phyloP scores from a whole-genome alignment of 2,888 invertebrate species.

The Tinea pellionella region DNA sequence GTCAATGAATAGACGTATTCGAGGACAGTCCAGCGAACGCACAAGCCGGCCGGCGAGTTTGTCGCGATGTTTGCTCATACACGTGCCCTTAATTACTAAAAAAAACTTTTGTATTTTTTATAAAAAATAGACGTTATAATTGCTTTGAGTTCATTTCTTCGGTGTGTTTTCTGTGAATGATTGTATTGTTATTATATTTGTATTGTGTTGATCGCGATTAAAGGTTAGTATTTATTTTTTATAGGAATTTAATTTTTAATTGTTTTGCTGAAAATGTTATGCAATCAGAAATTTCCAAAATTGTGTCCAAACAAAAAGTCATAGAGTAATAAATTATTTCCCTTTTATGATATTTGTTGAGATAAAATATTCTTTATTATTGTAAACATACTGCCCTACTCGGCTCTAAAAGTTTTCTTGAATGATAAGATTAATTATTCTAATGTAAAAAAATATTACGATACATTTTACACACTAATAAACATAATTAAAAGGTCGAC shows the following conservation, averaged over 20 bases:
- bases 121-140: neutral
- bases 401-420: neutral
- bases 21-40: neutral
- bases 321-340: neutral
- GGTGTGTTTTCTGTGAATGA: neutral
- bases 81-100: neutral
- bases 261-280: too few species aligned
- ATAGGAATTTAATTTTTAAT: neutral
- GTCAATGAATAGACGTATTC: constrained; percentile 9
- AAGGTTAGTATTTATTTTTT: constrained; percentile 4
- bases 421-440: neutral
- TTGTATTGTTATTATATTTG: neutral
- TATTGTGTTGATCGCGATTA: neutral
- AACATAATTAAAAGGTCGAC: neutral
- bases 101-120: neutral
- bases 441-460: neutral
- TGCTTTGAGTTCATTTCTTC: neutral
- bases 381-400: constrained; percentile 3
- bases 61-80: neutral
- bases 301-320: neutral
- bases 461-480: neutral
- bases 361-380: neutral
- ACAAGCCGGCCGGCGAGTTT: neutral
- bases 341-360: neutral
- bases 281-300: neutral